A percentile compares a stretch with the other conserved stretches of the same genome.
phyloP scores from a whole-genome alignment of 2,113 vertebrate genomes.

The human region GRCh38 chr6:126197001-126197500 shows the following conservation, averaged over 20 bases:
- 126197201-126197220: neutral
- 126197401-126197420: neutral
- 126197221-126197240: neutral
- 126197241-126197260: neutral
- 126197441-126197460: neutral
- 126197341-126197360: constrained; percentile 32
- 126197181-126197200: neutral
- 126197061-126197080: neutral
- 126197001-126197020: neutral
- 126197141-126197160: neutral
- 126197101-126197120: neutral
- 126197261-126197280: neutral
- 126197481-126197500: neutral
- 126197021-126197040: constrained; percentile 11
- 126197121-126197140: neutral
- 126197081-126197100: neutral
- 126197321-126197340: neutral
- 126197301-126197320: neutral
- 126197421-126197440: constrained; percentile 12
- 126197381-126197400: neutral
- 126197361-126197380: constrained; percentile 16
- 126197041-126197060: neutral
- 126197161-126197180: neutral
- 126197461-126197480: neutral
- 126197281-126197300: neutral